phyloP scores from a whole-genome alignment of 2,888 invertebrate genomes.

The Melieria omissa region DNA sequence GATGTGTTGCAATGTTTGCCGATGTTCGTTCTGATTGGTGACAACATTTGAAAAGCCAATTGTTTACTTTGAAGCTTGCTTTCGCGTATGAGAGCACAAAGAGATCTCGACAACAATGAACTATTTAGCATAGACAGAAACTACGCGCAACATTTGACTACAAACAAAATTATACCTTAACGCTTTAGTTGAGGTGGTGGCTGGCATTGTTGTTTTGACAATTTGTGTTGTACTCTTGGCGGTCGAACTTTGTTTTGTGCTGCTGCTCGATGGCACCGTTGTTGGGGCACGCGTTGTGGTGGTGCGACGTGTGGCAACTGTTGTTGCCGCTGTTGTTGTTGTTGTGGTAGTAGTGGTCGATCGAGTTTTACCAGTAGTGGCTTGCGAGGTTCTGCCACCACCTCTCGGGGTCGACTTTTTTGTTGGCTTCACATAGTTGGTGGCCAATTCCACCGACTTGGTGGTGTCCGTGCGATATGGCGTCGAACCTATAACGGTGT shows the following conservation, averaged over 20 bases:
- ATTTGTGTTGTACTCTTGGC: slow-evolving; percentile 42
- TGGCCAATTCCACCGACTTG: slow-evolving; percentile 20
- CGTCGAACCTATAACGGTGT: slow-evolving; percentile 50
- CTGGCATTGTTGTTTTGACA: slow-evolving; percentile 46
- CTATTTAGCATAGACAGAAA: neutral
- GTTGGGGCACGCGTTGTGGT: slow-evolving; percentile 59
- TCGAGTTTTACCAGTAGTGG: slow-evolving; percentile 69
- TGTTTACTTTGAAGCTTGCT: slow-evolving; percentile 24
- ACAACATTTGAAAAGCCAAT: slow-evolving; percentile 37
- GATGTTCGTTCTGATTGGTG: neutral
- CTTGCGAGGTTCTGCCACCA: slow-evolving; percentile 18
- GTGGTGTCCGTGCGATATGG: slow-evolving; percentile 39
- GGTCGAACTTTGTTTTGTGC: no score
- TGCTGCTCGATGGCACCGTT: slow-evolving; percentile 23
- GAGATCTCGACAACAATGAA: neutral
- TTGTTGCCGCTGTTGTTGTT: slow-evolving; percentile 63
- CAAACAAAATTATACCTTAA: slow-evolving; percentile 44
- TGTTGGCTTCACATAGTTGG: slow-evolving; percentile 34
- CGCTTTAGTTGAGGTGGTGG: slow-evolving; percentile 44
- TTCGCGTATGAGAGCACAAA: neutral
- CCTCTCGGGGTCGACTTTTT: slow-evolving; percentile 63
- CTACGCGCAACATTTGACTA: neutral
- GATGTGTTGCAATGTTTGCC: neutral
- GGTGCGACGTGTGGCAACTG: slow-evolving; percentile 68
- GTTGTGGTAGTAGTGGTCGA: slow-evolving; percentile 59